Evolutionary conservation across 2,888 invertebrate species (phyloP).

Genomic region (Crepidodera aurea): DNA sequence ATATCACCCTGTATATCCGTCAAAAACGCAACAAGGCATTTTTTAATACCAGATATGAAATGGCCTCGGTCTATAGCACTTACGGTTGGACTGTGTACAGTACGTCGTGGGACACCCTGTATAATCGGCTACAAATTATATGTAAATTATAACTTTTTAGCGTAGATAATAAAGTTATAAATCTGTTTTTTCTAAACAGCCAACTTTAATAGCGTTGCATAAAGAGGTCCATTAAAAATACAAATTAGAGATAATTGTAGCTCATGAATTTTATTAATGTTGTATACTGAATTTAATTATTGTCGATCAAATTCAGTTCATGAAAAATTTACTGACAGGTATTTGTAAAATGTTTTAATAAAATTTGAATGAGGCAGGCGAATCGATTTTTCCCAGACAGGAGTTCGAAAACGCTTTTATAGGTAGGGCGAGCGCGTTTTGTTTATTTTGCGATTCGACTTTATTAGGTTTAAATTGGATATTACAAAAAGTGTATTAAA

Average conservation of each 20-base stretch:
- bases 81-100: no score
- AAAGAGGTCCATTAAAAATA: constrained; percentile 5
- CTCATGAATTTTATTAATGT: constrained; percentile 10
- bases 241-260: background rate
- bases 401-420: background rate
- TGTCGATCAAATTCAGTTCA: constrained; percentile 1
- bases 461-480: no score
- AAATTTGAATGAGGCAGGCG: constrained; percentile 1
- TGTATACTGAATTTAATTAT: constrained; percentile 7
- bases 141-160: background rate
- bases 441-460: background rate
- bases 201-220: background rate
- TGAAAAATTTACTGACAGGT: constrained; percentile 10
- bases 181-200: background rate
- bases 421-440: no score
- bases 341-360: constrained; percentile 9
- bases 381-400: constrained; percentile 6
- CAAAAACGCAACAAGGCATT: no score
- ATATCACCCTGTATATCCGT: no score
- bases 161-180: background rate
- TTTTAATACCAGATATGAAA: no score
- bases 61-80: no score
- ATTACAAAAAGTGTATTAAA: background rate
- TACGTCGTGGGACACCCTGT: no score
- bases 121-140: no score